Percentiles rank a stretch among this genome's conserved stretches.
Evolutionary conservation across 1,140 invertebrate species (phyloP).

Genomic region (Papilio helenus): DNA sequence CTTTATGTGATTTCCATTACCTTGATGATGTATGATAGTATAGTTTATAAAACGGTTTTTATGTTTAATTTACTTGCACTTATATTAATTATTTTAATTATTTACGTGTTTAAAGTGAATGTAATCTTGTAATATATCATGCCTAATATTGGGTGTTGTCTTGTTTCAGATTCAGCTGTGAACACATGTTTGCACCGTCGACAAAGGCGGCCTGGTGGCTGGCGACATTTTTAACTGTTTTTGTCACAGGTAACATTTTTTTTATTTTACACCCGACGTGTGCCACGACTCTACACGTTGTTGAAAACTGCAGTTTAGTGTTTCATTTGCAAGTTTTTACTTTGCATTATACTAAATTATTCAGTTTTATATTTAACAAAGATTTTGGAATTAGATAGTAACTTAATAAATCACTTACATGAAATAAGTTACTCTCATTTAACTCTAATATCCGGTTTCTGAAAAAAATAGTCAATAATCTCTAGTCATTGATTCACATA

Average conservation of each 20-base stretch:
- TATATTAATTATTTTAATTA: neutral
- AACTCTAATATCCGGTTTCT: too few relatives aligned
- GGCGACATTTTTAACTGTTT: conserved; percentile 75
- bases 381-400: neutral
- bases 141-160: conserved; percentile 5
- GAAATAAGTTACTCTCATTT: too few relatives aligned
- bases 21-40: neutral
- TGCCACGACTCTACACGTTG: neutral
- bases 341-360: neutral
- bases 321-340: neutral
- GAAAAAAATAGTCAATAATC: too few relatives aligned
- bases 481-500: too few relatives aligned
- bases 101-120: neutral
- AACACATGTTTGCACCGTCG: conserved; percentile 76
- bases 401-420: too few relatives aligned
- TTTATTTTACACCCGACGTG: neutral
- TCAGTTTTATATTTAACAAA: neutral
- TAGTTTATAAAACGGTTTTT: neutral
- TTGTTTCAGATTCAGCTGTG: conserved; percentile 65
- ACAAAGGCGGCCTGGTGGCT: conserved; percentile 79
- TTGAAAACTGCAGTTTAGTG: neutral
- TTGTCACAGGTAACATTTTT: conserved; percentile 69
- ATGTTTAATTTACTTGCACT: too few relatives aligned
- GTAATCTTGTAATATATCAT: neutral
- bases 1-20: neutral